Evolutionary conservation across 2,797 vertebrate species (phyloP).

Genomic region (Selene dorsalis): DNA sequence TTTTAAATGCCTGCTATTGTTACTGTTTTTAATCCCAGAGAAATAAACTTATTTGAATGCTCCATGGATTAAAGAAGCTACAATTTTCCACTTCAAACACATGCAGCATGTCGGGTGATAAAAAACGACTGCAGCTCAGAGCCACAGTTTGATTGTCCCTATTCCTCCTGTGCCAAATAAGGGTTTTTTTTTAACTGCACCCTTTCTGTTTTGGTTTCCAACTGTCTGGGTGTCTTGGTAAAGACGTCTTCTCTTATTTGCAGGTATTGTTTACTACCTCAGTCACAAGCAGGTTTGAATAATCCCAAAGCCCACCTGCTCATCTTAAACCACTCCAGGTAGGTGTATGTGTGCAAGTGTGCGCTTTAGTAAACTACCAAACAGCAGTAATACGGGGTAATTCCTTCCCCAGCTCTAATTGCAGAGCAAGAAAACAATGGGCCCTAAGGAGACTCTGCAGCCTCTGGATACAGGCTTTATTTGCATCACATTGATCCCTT

Average conservation of each 20-base stretch:
- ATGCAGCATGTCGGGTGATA: constrained; percentile 71
- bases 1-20: constrained; percentile 82
- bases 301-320: constrained; percentile 74
- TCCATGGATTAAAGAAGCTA: constrained; percentile 84
- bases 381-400: constrained; percentile 51
- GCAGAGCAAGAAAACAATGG: constrained; percentile 64
- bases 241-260: constrained; percentile 46
- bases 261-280: constrained; percentile 69
- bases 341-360: constrained; percentile 31
- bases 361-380: constrained; percentile 59
- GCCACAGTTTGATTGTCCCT: constrained; percentile 73
- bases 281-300: constrained; percentile 70
- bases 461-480: constrained; percentile 64
- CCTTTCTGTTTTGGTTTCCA: constrained; percentile 59
- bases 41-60: constrained; percentile 82
- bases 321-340: constrained; percentile 17
- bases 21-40: constrained; percentile 82
- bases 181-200: constrained; percentile 74
- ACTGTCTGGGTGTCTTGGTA: constrained; percentile 57
- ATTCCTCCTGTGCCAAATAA: constrained; percentile 62
- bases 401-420: constrained; percentile 66
- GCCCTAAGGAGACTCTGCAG: constrained; percentile 56
- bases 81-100: constrained; percentile 84
- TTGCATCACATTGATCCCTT: constrained; percentile 70
- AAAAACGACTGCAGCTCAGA: constrained; percentile 76